phyloP scores from a whole-genome alignment of 2,113 vertebrate genomes.

The Zapornia atra region DNA sequence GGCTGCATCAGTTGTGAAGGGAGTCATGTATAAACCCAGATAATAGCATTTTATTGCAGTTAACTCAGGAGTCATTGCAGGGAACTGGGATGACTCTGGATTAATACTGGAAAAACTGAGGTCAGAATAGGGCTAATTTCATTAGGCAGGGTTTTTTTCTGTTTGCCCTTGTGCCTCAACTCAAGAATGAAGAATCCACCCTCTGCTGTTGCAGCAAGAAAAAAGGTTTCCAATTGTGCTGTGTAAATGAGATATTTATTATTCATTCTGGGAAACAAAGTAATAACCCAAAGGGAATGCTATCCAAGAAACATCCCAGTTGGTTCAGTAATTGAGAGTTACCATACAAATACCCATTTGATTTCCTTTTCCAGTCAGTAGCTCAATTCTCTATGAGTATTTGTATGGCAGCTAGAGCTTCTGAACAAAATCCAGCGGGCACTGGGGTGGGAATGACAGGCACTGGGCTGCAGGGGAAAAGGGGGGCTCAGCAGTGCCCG shows the following conservation, averaged over 20 bases:
- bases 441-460: background rate
- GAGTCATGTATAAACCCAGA: background rate
- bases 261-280: background rate
- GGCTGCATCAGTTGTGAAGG: background rate
- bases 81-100: background rate
- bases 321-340: background rate
- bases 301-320: background rate
- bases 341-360: background rate
- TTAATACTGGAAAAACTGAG: background rate
- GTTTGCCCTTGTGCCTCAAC: background rate
- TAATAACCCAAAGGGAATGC: background rate
- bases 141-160: background rate
- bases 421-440: background rate
- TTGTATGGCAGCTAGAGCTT: background rate
- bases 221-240: background rate
- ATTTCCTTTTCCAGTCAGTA: background rate
- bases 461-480: background rate
- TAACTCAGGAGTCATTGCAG: background rate
- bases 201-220: background rate
- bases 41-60: background rate
- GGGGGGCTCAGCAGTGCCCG: background rate
- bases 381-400: background rate
- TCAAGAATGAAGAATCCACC: background rate
- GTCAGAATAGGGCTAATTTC: background rate
- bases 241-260: background rate